A percentile compares a stretch with the other conserved stretches of the same genome.
Evolutionary conservation across 2,113 vertebrate species (phyloP).

Genomic region (Microtus ochrogaster): DNA sequence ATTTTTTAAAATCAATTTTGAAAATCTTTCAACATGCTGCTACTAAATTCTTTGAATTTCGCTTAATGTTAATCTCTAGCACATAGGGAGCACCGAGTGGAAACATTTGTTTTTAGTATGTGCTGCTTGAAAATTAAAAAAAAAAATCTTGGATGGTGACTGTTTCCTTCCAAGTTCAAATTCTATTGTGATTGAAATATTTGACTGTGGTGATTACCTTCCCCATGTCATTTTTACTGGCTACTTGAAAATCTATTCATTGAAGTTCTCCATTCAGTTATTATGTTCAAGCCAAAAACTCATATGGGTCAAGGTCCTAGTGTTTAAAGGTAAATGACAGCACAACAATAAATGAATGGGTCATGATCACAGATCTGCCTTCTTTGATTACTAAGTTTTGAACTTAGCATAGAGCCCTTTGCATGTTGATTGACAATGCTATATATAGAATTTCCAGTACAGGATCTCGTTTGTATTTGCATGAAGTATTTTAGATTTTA

Average conservation of each 20-base stretch:
- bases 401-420: slow-evolving; percentile 24
- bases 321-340: slow-evolving; percentile 72
- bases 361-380: slow-evolving; percentile 26
- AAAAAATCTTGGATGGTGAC: not conserved
- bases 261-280: slow-evolving; percentile 2
- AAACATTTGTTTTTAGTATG: not conserved
- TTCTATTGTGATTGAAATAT: not conserved
- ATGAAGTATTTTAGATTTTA: slow-evolving; percentile 77
- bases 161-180: not conserved
- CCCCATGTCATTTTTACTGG: slow-evolving; percentile 9
- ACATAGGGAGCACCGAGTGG: not conserved
- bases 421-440: slow-evolving; percentile 25
- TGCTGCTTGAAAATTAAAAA: slow-evolving; percentile 9
- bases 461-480: slow-evolving; percentile 44
- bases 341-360: slow-evolving; percentile 58
- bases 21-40: not conserved
- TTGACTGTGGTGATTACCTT: slow-evolving; percentile 24
- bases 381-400: slow-evolving; percentile 56
- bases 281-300: slow-evolving; percentile 37
- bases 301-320: slow-evolving; percentile 48
- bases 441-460: slow-evolving; percentile 66
- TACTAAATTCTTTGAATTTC: slow-evolving; percentile 16
- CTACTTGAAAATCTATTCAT: slow-evolving; percentile 39
- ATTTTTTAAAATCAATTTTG: not conserved
- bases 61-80: not conserved